A percentile compares a stretch with the other conserved stretches of the same genome.
Conservation (phyloP, 92 coral and sea anemone genomes). For the Phenganax subtilis region DNA sequence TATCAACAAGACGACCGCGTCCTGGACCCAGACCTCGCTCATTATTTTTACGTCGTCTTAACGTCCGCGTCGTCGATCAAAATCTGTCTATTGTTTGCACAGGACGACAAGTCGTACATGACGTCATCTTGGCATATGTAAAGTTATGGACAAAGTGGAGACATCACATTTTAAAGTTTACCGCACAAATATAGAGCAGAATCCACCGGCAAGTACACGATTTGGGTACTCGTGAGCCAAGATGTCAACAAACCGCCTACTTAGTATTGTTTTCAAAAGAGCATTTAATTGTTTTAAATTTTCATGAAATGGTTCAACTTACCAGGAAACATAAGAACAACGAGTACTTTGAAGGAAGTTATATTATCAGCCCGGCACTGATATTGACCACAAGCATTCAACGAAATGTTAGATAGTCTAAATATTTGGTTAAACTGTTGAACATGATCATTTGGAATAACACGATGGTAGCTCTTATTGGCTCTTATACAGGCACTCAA, state of each 20-base stretch:
- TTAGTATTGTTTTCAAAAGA: background rate
- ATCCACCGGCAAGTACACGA: no score
- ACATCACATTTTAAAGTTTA: no score
- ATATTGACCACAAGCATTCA: conserved; percentile 18
- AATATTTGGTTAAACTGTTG: conserved; percentile 22
- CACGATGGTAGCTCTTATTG: conserved; percentile 6
- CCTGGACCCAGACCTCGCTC: no score
- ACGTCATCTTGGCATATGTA: no score
- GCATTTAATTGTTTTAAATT: background rate
- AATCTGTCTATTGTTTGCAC: no score
- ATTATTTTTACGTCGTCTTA: no score
- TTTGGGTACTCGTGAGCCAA: background rate
- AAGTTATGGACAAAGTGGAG: no score
- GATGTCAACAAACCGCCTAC: background rate
- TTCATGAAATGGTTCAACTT: background rate
- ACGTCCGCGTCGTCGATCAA: no score
- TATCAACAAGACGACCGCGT: no score
- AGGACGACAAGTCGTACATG: no score
- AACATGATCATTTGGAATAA: conserved; percentile 12
- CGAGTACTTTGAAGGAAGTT: conserved; percentile 5
- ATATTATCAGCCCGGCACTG: conserved; percentile 41
- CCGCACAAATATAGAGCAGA: no score
- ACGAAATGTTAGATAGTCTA: background rate
- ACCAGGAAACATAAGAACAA: background rate
- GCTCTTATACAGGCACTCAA: background rate